These are phyloP conservation scores for Ctenosaura bakeri DNA, from an alignment of 2,797 vertebrate genomes.

Conservation along the genomic window DNA sequence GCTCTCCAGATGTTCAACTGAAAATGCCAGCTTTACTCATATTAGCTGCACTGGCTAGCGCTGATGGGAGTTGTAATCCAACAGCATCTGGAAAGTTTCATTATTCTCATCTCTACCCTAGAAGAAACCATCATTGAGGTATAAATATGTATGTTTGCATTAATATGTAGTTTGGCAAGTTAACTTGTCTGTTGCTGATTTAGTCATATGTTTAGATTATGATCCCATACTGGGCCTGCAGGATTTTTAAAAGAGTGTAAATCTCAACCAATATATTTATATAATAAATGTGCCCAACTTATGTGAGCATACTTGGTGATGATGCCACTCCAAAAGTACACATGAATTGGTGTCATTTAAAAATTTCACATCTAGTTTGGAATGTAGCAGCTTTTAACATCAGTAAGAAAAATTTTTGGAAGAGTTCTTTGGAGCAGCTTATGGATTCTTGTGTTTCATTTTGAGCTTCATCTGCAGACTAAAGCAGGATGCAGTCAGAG, in stretches of 20 bases:
- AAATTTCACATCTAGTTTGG: not conserved
- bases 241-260: not conserved
- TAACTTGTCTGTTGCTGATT: not conserved
- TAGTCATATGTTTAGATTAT: not conserved
- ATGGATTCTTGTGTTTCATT: not conserved
- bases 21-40: too few relatives aligned
- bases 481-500: not conserved
- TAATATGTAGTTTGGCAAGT: not conserved
- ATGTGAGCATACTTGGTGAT: not conserved
- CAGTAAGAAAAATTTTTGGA: not conserved
- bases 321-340: not conserved
- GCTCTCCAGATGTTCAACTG: too few relatives aligned
- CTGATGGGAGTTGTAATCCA: too few relatives aligned
- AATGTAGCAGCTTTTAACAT: not conserved
- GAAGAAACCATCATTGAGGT: not conserved
- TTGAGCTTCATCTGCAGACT: constrained; percentile 7
- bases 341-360: not conserved
- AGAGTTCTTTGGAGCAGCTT: constrained; percentile 23
- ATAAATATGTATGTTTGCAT: not conserved
- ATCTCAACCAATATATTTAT: not conserved
- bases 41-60: too few relatives aligned
- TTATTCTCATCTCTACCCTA: not conserved
- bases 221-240: not conserved
- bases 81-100: not conserved
- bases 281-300: not conserved